Evolutionary conservation across 2,797 vertebrate species (phyloP).

Genomic region (Sus cebifrons): DNA sequence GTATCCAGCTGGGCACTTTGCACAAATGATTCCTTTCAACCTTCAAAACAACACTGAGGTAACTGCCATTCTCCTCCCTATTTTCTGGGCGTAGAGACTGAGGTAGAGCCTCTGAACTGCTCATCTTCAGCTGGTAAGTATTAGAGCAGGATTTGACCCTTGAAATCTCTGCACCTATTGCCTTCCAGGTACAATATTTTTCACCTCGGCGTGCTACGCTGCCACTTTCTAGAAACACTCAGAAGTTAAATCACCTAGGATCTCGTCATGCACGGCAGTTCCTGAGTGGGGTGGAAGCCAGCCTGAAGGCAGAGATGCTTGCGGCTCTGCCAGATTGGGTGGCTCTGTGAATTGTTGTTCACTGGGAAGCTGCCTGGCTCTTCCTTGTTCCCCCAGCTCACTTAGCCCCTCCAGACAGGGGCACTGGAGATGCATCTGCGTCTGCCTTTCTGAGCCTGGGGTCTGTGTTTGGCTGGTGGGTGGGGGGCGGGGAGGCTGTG

Average conservation of each 20-base stretch:
- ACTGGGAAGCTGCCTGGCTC: neutral
- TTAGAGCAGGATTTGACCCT: neutral
- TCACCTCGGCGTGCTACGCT: neutral
- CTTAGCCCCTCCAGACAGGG: neutral
- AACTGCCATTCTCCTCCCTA: neutral
- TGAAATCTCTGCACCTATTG: no score
- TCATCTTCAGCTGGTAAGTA: neutral
- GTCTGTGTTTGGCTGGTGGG: neutral
- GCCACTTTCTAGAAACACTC: neutral
- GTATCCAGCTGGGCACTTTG: neutral
- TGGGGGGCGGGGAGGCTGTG: no score
- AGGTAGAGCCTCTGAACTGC: neutral
- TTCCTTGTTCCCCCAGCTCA: neutral
- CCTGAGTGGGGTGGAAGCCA: rapidly evolving
- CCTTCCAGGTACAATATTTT: neutral
- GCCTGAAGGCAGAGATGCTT: neutral
- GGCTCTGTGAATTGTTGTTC: rapidly evolving
- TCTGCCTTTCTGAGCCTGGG: neutral
- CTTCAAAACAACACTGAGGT: neutral
- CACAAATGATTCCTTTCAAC: neutral
- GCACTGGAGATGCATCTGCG: rapidly evolving
- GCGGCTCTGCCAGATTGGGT: neutral
- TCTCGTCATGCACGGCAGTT: neutral
- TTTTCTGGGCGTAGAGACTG: neutral
- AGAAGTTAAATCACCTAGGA: neutral